Evolutionary conservation across 2,113 vertebrate species (phyloP).

Genomic region (Emydocephalus ijimae): DNA sequence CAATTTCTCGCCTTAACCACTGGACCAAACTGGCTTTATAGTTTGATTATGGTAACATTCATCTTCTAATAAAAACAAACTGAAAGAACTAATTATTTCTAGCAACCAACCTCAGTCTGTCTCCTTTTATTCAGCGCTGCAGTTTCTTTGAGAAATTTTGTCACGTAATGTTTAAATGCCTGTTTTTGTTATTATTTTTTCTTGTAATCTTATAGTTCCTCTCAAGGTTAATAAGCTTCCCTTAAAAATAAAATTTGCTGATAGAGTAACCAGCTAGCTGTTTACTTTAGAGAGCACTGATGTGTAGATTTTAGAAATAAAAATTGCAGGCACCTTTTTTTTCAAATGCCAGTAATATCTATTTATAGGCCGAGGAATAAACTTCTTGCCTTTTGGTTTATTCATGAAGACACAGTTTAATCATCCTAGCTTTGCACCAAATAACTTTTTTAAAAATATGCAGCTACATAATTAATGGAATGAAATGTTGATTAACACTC

Average conservation of each 20-base stretch:
- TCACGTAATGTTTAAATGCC: conserved; percentile 39
- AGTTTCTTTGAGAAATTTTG: conserved; percentile 34
- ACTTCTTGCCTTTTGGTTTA: not conserved
- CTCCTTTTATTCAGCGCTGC: conserved; percentile 46
- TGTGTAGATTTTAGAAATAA: not conserved
- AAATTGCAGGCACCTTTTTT: conserved; percentile 3
- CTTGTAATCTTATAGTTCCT: not conserved
- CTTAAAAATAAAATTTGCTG: conserved; percentile 3
- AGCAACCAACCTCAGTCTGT: conserved; percentile 34
- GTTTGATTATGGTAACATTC: conserved; percentile 42
- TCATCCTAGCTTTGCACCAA: not conserved
- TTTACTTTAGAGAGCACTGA: conserved; percentile 18
- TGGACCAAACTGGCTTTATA: not conserved
- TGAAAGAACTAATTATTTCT: conserved; percentile 41
- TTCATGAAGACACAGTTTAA: conserved; percentile 1
- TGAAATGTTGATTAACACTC: not conserved
- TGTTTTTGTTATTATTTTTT: not conserved
- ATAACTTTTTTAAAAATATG: not conserved
- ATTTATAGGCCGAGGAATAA: not conserved
- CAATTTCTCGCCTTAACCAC: not conserved
- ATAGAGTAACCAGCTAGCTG: conserved; percentile 5
- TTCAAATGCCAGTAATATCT: not conserved
- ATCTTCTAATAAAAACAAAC: conserved; percentile 51
- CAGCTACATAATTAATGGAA: not conserved
- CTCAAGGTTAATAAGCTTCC: conserved; percentile 25